These are phyloP conservation scores for Volucella bombylans DNA, from an alignment of 2,888 invertebrate species.

Conservation along the genomic window DNA sequence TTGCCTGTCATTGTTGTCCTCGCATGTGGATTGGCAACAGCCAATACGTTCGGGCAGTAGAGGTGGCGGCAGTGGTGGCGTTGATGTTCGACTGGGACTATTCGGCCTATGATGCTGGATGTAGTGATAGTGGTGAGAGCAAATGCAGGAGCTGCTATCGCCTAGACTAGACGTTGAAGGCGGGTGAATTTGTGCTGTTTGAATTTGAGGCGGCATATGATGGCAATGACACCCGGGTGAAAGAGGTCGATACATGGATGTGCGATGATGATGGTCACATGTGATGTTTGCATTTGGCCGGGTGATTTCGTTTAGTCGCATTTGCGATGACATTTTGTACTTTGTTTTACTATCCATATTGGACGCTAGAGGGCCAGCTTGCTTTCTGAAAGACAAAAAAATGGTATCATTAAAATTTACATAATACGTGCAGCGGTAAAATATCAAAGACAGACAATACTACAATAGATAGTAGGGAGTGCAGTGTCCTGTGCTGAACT, in stretches of 20 bases:
- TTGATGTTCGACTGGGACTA: constrained; percentile 75
- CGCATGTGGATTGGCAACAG: constrained; percentile 67
- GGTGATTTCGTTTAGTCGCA: constrained; percentile 68
- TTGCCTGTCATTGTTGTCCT: constrained; percentile 74
- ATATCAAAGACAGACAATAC: too few relatives aligned
- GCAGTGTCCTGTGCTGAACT: too few relatives aligned
- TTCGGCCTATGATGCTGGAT: constrained; percentile 80
- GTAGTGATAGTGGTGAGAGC: constrained; percentile 81
- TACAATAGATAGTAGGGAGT: too few relatives aligned
- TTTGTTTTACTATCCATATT: constrained; percentile 66
- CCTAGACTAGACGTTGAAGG: constrained; percentile 70
- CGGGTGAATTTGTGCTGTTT: constrained; percentile 54
- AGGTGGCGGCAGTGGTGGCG: constrained; percentile 69
- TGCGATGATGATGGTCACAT: constrained; percentile 69
- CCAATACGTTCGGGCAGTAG: constrained; percentile 66
- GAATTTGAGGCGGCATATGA: constrained; percentile 52
- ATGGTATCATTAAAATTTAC: not conserved
- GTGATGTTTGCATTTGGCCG: constrained; percentile 59
- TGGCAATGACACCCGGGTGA: constrained; percentile 70
- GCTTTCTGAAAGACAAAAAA: constrained; percentile 42
- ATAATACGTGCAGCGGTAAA: too few relatives aligned
- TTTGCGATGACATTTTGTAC: constrained; percentile 73
- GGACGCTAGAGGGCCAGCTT: constrained; percentile 11
- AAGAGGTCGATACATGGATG: constrained; percentile 69
- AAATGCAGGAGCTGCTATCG: constrained; percentile 76